Percentiles rank a stretch among this genome's conserved stretches.
Conservation (phyloP, 1,140 invertebrate species). For the Drosophila hydei region DNA sequence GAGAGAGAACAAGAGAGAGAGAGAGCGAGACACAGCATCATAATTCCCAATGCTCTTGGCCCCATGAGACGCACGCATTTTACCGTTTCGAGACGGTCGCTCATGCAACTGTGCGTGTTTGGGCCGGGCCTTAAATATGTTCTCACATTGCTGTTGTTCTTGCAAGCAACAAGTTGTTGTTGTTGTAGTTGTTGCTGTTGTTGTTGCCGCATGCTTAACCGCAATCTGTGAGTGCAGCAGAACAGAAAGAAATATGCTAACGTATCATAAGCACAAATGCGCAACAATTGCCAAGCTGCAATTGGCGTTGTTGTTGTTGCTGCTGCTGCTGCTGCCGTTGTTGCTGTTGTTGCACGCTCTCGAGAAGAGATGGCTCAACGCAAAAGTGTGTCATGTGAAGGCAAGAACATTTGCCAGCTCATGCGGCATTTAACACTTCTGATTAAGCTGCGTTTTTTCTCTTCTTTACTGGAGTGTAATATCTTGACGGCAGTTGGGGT, state of each 20-base stretch:
- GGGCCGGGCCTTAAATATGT: slow-evolving; percentile 32
- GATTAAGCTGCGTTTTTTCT: slow-evolving; percentile 5
- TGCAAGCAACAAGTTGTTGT: slow-evolving; percentile 3
- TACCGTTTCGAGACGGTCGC: slow-evolving; percentile 52
- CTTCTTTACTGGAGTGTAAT: not conserved
- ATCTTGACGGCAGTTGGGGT: not conserved
- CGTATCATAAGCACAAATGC: slow-evolving; percentile 49
- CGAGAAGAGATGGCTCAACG: slow-evolving; percentile 7
- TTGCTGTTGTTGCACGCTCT: slow-evolving; percentile 24
- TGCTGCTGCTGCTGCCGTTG: slow-evolving; percentile 6
- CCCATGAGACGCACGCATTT: slow-evolving; percentile 63
- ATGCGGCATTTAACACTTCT: slow-evolving; percentile 35
- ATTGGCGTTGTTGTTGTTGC: too few relatives aligned
- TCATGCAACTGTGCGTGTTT: slow-evolving; percentile 43
- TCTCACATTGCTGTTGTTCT: slow-evolving; percentile 33
- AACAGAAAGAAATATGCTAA: slow-evolving; percentile 51
- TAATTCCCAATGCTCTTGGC: slow-evolving; percentile 8
- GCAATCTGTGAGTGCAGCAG: slow-evolving; percentile 55
- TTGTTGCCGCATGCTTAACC: slow-evolving; percentile 52
- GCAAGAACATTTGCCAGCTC: slow-evolving; percentile 39
- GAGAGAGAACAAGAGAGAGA: too few relatives aligned
- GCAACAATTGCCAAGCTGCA: slow-evolving; percentile 43
- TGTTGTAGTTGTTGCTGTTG: slow-evolving; percentile 18
- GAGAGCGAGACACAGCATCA: not conserved
- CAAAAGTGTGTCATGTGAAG: slow-evolving; percentile 51